phyloP scores from a whole-genome alignment of 2,888 invertebrate genomes.

The Listrodromus nycthemerus region DNA sequence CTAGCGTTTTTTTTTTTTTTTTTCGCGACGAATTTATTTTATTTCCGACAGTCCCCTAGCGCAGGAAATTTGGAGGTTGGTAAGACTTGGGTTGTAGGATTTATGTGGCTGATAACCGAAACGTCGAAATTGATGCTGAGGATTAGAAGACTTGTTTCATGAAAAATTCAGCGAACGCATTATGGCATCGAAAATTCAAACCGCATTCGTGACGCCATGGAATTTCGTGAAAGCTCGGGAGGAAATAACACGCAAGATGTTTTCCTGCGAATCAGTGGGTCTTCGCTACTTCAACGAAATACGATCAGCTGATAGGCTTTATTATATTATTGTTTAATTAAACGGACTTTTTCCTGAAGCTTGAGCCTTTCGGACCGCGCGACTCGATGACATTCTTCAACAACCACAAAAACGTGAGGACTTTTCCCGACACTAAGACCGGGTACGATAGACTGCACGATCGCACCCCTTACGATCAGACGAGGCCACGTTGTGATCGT shows the following conservation, averaged over 20 bases:
- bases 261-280: constrained; percentile 57
- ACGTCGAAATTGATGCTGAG: constrained; percentile 44
- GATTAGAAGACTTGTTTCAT: background rate
- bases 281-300: background rate
- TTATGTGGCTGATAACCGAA: constrained; percentile 20
- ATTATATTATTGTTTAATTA: constrained; percentile 3
- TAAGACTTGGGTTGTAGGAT: too few species aligned
- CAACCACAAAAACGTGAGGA: constrained; percentile 67
- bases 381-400: constrained; percentile 75
- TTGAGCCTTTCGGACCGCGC: constrained; percentile 74
- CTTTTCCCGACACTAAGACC: constrained; percentile 61
- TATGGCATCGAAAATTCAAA: constrained; percentile 69
- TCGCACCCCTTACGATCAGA: constrained; percentile 73
- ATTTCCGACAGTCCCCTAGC: background rate
- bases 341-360: constrained; percentile 52
- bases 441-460: constrained; percentile 77
- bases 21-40: constrained; percentile 13
- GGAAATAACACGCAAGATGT: constrained; percentile 67
- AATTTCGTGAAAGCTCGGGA: constrained; percentile 70
- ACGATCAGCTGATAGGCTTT: constrained; percentile 37
- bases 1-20: constrained; percentile 27
- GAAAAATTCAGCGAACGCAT: constrained; percentile 42
- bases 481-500: constrained; percentile 76
- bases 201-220: constrained; percentile 75
- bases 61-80: constrained; percentile 10